Evolutionary conservation across 1,140 invertebrate species (phyloP), one percentile per base, ranked within the genome.

Genomic region (Hormaphis cornu): DNA sequence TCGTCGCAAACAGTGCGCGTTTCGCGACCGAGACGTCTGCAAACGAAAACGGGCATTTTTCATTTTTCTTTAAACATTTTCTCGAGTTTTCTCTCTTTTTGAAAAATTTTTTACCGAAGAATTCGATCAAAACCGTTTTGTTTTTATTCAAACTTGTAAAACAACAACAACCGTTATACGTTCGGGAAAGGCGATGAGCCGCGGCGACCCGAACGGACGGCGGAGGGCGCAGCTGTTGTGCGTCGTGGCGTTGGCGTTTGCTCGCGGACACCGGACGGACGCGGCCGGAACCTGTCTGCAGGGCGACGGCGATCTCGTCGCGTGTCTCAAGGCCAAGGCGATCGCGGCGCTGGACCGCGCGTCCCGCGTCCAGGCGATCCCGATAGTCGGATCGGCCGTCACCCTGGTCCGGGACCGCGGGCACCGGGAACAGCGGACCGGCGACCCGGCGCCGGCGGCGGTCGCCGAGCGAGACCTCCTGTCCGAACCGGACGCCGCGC

Each of bases 261-360:
- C 20, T 7, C 42, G 66, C 26, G 50, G 14, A 50, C 37, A 4
- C 9, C 30, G 12, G 40, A 71, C 14, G 54, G 56, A 20, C 81
- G 80, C 70, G 77, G 82, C 58, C 83, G 81, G 70, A 82, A 83
- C 75, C 79, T 86, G 71, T 89, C 89, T 77, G 87, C 87, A 75
- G 87, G 22, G 58, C 3, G 87, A 88, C 52, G 73, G 89, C 18
- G 83, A 84, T 48, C 83, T 85, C 30, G 46, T 54, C 14, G 30
- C 33, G 12, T 91, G 89, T 73, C 78, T 91, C 4, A 91, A 90
- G 76, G 75, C 89, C 24, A 90, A 89, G 75, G 78, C 90, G 16
- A 79, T 89, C 1, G 83, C 85, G 1, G 84, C 87, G 1, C 78
- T 91, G 74, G 88, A 89, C 72, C 82, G 87, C 70, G 71, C 71